A percentile compares a stretch with the other conserved stretches of the same genome.
These are phyloP conservation scores for Neotoxoptera formosana DNA, from an alignment of 1,140 invertebrate species.

Conservation along the genomic window DNA sequence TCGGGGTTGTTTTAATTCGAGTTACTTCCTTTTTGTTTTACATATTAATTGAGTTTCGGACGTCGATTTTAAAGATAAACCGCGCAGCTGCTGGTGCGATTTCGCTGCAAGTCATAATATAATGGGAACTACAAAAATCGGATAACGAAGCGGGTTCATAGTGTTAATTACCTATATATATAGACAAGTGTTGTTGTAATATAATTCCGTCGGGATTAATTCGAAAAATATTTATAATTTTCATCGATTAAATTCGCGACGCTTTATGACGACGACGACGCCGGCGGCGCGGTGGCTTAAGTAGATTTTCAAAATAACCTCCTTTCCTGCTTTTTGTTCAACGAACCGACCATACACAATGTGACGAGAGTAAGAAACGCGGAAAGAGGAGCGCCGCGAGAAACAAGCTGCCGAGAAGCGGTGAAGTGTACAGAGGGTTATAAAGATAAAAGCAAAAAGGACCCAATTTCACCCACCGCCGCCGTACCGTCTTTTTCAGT, in stretches of 20 bases:
- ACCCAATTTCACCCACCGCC: slow-evolving; percentile 47
- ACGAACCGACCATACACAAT: slow-evolving; percentile 37
- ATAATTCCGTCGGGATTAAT: not conserved
- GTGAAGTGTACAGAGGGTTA: not conserved
- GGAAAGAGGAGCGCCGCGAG: not conserved
- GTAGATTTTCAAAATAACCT: slow-evolving; percentile 28
- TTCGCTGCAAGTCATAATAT: not conserved
- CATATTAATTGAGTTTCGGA: slow-evolving; percentile 15
- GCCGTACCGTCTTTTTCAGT: not conserved
- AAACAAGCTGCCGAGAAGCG: not conserved
- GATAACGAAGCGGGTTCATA: not conserved
- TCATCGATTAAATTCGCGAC: not conserved
- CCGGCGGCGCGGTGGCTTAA: no score
- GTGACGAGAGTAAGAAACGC: slow-evolving; percentile 16
- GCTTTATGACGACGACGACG: no score
- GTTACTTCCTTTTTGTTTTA: not conserved
- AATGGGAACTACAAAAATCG: not conserved
- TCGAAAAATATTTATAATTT: not conserved
- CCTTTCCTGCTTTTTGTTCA: not conserved
- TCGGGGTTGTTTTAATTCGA: not conserved
- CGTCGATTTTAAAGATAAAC: not conserved
- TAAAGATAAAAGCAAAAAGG: slow-evolving; percentile 56
- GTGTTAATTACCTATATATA: not conserved
- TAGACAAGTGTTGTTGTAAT: not conserved
- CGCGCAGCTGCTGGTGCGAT: not conserved